Base-by-base conservation (phyloP, 2,888 invertebrate genomes). In the Dryomyza anilis region DNA sequence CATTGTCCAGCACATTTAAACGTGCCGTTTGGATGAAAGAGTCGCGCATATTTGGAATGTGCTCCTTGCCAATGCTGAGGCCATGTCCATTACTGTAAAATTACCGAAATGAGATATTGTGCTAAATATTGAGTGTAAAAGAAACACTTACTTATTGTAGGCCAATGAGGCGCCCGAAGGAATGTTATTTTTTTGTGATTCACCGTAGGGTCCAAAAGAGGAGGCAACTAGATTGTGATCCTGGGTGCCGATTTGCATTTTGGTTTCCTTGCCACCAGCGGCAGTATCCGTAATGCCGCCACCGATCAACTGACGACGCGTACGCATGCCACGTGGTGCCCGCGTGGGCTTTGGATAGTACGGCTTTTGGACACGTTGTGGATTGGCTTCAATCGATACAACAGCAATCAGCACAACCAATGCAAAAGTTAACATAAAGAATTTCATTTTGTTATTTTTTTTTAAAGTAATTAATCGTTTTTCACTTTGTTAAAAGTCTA, bases 151-250 rank as follows among this genome's bases (percentile, higher is more conserved):
- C 72, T 69, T 68, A 23, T 73, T 72, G 45, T 71, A 72, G 7
- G 68, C 69, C 65, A 72, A 50, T 6, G 66, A 30, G 2, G 67
- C 73, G 2, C 72, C 72, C 4, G 72, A 69, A n/a, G 71, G 48
- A n/a, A 71, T 70, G n/a, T n/a, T n/a, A n/a, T n/a, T n/a, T n/a
- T n/a, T n/a, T n/a, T n/a, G n/a, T n/a, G n/a, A n/a, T n/a, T n/a
- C n/a, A n/a, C n/a, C n/a, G n/a, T n/a, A n/a, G n/a, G n/a, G n/a
- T n/a, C n/a, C n/a, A 63, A 71, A 72, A 5, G 70, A 72, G 23
- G 70, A 72, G 5, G 73, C 78, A 19, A 72, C 70, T 0, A 78
- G 27, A 70, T 79, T 79, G 70, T 78, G 79, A 2, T 78, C 67
- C 2, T 76, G 79, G 29, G 64, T 72, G 6, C 78, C 78, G 58